Evolutionary conservation across 2,797 vertebrate species (phyloP), one percentile per base, ranked within the genome.

Genomic region (Onychomys torridus): DNA sequence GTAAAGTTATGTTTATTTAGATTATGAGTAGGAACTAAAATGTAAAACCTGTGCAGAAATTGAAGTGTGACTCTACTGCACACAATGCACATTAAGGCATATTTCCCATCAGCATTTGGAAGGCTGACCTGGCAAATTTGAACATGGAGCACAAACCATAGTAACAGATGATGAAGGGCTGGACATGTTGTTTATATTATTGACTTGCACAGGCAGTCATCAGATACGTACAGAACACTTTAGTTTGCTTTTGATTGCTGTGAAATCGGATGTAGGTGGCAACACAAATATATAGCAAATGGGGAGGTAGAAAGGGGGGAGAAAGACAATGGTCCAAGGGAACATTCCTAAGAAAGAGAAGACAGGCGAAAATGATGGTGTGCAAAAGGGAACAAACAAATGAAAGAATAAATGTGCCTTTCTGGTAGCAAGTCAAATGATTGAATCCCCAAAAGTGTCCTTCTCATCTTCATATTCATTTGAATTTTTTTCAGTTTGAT

Each of bases 1-100:
- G 95, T 98, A 98, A 94, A 27, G 8, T 61, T 97, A 78, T 82
- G 77, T 97, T 98, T 98, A 97, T 98, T 98, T 97, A 98, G 94
- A 98, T 98, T 98, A 98, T 96, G 79, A 97, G 85, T 90, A 97
- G 90, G 81, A 87, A 71, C 96, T 96, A 94, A 97, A 96, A 93
- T 89, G 79, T 97, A 97, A 96, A 98, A 96, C 57, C 95, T 93
- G 21, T 78, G 37, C 73, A 96, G 92, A 98, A 96, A 97, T 96
- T 94, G 92, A 94, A 96, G 86, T 96, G 97, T 97, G 93, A 93
- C 88, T 97, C 96, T 75, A 85, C 61, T 76, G 12, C 94, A 95
- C 94, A 94, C 83, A 67, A 61, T 93, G 32, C 89, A 91, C 97
- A 98, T 98, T 98, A 96, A 98, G 98, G 96, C 69, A 90, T 92